phyloP scores from a whole-genome alignment of 1,140 invertebrate species.

The Drosophila azteca region DNA sequence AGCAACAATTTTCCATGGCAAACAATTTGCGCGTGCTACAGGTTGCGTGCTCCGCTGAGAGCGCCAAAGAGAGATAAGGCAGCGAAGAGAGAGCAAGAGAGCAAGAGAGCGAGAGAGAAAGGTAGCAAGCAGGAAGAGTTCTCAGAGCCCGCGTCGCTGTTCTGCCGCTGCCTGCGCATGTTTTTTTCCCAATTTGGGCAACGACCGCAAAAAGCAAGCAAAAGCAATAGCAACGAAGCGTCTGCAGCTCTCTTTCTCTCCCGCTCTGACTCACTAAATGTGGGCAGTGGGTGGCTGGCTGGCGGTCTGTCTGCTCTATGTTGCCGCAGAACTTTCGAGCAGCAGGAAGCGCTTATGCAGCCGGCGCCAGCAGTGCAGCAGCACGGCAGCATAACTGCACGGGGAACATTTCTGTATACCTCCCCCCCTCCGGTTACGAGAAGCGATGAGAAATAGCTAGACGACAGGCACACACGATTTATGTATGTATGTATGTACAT shows the following conservation, averaged over 20 bases:
- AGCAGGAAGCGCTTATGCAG: conserved; percentile 42
- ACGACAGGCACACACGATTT: conserved; percentile 38
- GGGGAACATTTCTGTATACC: conserved; percentile 56
- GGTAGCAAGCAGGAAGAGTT: conserved; percentile 54
- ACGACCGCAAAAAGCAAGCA: conserved; percentile 53
- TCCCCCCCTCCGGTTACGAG: conserved; percentile 11
- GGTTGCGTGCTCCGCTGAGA: conserved; percentile 37
- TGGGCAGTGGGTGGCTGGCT: conserved; percentile 14
- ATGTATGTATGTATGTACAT: conserved; percentile 10
- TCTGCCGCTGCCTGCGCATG: conserved; percentile 48
- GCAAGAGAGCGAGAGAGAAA: conserved; percentile 31
- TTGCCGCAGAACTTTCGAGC: conserved; percentile 58
- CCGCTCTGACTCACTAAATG: conserved; percentile 2
- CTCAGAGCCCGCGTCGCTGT: conserved; percentile 2
- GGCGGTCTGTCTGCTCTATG: conserved; percentile 37
- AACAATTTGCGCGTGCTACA: conserved; percentile 48
- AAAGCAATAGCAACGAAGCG: conserved; percentile 59
- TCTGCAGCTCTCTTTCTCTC: conserved; percentile 5
- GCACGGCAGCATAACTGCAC: conserved; percentile 34
- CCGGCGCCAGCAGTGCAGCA: conserved; percentile 46
- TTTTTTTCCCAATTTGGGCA: conserved; percentile 66
- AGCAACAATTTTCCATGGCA: conserved; percentile 64
- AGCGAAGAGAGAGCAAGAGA: conserved; percentile 29
- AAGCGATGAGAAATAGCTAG: conserved; percentile 54
- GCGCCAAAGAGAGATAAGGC: conserved; percentile 21